Base-by-base conservation (phyloP, 2,113 vertebrate genomes). In the Recurvirostra avosetta region DNA sequence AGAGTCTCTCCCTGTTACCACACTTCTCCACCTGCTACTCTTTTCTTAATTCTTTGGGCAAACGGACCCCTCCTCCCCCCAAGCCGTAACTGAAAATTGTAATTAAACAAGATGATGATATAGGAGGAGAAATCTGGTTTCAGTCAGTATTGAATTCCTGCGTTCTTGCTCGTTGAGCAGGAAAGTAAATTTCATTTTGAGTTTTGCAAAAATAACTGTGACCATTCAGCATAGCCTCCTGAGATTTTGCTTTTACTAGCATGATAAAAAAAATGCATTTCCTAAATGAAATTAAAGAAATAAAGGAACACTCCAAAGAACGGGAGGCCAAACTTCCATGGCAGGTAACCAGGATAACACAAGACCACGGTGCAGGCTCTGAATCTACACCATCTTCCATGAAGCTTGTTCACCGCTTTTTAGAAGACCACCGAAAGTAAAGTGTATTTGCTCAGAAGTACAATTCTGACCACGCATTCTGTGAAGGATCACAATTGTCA, bases 271-370 rank as follows among this genome's bases (percentile, higher is more conserved):
- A 34, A 22, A 32, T 1, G 0, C 9, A 47, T 16, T 73, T 79
- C 34, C 52, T 34, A 88, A 92, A 70, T 23, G 5, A 82, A 80
- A 68, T 76, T 18, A 41, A 38, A 27, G 53, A 63, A 88, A n/a
- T 10, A 71, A 59, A 75, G 12, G 34, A 70, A 77, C 23, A 17
- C 29, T 18, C 8, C 34, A 63, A 58, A 4, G 29, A 91, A 38
- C 0, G 0, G 14, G 21, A 88, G 5, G 20, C 17, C 34, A 52
- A 66, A 74, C 12, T 70, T 73, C 45, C 11, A 15, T 0, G 6
- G 58, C 17, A 53, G 61, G 36, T 62, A 41, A 29, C 20, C 2
- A 61, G 40, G 15, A 36, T 43, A 76, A 68, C 30, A 52, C 23
- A 53, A 74, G 40, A 49, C 22, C 34, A 61, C 1, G 2, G 6